Percentiles rank a stretch among this genome's conserved stretches.
phyloP scores from a whole-genome alignment of 1,140 invertebrate species.

The Popillia japonica region DNA sequence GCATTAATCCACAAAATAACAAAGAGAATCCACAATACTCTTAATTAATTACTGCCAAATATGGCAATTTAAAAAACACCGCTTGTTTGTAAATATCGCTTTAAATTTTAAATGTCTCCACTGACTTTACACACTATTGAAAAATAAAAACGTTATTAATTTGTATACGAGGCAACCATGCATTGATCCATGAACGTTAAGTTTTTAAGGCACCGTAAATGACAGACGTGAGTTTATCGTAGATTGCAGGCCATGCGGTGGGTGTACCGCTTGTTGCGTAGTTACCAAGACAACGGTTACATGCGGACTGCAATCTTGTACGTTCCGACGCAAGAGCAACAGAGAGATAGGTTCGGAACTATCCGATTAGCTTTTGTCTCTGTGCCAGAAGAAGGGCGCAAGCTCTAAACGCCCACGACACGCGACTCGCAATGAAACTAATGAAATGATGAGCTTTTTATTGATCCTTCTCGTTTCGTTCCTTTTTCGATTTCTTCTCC shows the following conservation, averaged over 20 bases:
- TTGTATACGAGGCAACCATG: neutral
- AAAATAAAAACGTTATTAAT: neutral
- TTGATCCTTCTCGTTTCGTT: constrained; percentile 44
- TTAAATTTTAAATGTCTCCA: constrained; percentile 34
- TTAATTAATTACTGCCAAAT: neutral
- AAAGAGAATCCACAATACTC: neutral
- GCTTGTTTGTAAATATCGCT: neutral
- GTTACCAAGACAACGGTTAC: constrained; percentile 54
- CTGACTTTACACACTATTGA: constrained; percentile 29
- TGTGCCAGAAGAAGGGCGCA: constrained; percentile 48
- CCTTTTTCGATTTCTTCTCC: constrained; percentile 35
- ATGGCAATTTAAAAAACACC: constrained; percentile 1
- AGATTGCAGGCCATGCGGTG: constrained; percentile 48
- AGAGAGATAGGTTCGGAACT: constrained; percentile 41
- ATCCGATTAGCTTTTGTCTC: constrained; percentile 47
- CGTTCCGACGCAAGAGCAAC: constrained; percentile 43
- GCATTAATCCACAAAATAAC: neutral
- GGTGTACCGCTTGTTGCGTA: constrained; percentile 53
- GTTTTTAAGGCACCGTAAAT: constrained; percentile 34
- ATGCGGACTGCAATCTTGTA: constrained; percentile 53
- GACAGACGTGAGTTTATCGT: constrained; percentile 31
- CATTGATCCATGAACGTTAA: constrained; percentile 16
- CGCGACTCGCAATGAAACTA: constrained; percentile 51
- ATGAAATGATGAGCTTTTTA: constrained; percentile 51
- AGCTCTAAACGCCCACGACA: constrained; percentile 54